Conservation (phyloP, 2,888 invertebrate species). For the Liposcelis brunnea region DNA sequence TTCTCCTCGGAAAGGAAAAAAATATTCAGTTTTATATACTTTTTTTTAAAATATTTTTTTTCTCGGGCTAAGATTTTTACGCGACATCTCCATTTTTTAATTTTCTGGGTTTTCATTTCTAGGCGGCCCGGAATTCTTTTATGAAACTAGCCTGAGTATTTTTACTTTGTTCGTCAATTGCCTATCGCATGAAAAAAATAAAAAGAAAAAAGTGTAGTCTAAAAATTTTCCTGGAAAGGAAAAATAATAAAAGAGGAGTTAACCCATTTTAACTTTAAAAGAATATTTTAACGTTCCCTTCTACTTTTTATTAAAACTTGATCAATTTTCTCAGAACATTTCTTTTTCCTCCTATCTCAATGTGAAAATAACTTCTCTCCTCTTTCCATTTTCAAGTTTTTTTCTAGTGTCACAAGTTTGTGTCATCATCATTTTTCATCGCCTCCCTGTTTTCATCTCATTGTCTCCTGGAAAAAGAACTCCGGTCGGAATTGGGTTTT, state of each 20-base stretch:
- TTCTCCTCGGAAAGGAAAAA: too few species aligned
- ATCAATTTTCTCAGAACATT: slow-evolving; percentile 7
- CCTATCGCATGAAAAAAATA: not conserved
- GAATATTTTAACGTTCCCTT: slow-evolving; percentile 7
- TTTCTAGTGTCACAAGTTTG: slow-evolving; percentile 10
- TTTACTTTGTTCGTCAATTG: not conserved
- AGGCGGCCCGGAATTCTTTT: too few species aligned
- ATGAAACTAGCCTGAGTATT: too few species aligned
- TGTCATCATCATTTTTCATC: slow-evolving; percentile 18
- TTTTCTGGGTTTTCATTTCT: too few species aligned
- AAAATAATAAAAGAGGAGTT: not conserved
- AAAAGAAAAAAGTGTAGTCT: not conserved
- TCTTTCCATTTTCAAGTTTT: slow-evolving; percentile 24
- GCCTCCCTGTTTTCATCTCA: slow-evolving; percentile 16
- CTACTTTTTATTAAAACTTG: slow-evolving; percentile 8
- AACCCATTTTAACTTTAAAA: not conserved
- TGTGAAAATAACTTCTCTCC: slow-evolving; percentile 10
- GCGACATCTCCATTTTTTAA: too few species aligned
- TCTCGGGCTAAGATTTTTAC: too few species aligned
- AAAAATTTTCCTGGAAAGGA: not conserved
- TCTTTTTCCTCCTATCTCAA: slow-evolving; percentile 5
- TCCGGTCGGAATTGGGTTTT: not conserved
- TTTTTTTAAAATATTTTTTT: too few species aligned
- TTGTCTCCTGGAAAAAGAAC: slow-evolving; percentile 14
- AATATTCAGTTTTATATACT: too few species aligned